Base-by-base conservation (phyloP, 2,888 invertebrate genomes). In the Drosophila nr. perissopoda region DNA sequence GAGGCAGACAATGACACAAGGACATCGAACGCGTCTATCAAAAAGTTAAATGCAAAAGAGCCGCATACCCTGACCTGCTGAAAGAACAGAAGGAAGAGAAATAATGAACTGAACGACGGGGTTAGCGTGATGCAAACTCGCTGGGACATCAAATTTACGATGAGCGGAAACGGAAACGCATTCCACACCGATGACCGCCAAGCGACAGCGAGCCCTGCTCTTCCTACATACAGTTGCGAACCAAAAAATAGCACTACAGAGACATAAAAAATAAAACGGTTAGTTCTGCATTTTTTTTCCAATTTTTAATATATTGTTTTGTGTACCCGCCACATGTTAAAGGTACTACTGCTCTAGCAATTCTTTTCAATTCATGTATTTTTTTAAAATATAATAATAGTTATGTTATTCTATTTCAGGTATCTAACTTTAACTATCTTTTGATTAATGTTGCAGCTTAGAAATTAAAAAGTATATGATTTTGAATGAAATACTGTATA, bases 121-220 rank as follows among this genome's bases (percentile, higher is more conserved):
- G 49, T 25, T 48, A 59, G 36, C 57, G 21, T 40, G 58, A 72
- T 88, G 88, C 70, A 83, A 86, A 81, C 70, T 53, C 69, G 64
- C 27, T 31, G 51, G 42, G 48, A 65, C 27, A 56, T 49, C 29
- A 52, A 81, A 66, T 82, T 65, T 69, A 53, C 53, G 57, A 71
- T 36, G 25, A 57, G 49, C 68, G 73, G 84, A 74, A 71, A 54
- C 68, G 82, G 79, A 74, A 76, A 63, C 82, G 84, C 78, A 77
- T 49, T 76, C 73, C 73, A 52, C 59, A 65, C 60, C 34, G 25
- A 67, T 36, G 36, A 18, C 48, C 34, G 31, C 59, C 65, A 65
- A 67, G 51, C 48, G 51, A 52, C 34, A 36, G 21, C 18, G 62
- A 25, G 16, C 21, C 25, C 7, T 4, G 16, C 25, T 46, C 21